Conservation (phyloP, 2,888 invertebrate genomes). For the Eubasilissa splendida region DNA sequence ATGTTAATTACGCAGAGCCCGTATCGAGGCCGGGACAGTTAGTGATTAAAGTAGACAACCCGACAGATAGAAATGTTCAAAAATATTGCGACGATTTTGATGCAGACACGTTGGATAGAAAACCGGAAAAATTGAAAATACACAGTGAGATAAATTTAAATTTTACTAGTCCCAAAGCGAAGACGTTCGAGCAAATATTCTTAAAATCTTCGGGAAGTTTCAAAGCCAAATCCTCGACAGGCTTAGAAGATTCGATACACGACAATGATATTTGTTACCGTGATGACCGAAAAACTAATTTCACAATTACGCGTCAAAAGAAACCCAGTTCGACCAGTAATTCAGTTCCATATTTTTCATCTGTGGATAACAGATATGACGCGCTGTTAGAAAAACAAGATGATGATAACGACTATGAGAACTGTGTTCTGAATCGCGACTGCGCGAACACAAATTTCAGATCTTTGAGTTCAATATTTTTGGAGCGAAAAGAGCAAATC, state of each 20-base stretch:
- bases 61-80: conserved; percentile 78
- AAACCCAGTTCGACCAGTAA: neutral
- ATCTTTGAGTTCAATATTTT: conserved; percentile 42
- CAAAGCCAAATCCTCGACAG: conserved; percentile 64
- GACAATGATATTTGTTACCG: conserved; percentile 54
- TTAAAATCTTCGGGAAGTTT: conserved; percentile 83
- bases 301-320: neutral
- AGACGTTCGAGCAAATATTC: conserved; percentile 68
- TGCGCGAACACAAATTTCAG: conserved; percentile 1
- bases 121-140: conserved; percentile 74
- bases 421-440: conserved; percentile 21
- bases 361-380: neutral
- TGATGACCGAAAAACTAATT: neutral
- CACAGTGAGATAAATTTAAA: conserved; percentile 48
- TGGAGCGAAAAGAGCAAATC: conserved; percentile 50
- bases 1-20: conserved; percentile 65
- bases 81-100: conserved; percentile 85
- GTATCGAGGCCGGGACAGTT: conserved; percentile 81
- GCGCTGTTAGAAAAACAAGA: neutral
- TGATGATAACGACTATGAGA: conserved; percentile 27
- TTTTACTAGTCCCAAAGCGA: conserved; percentile 20
- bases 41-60: conserved; percentile 85
- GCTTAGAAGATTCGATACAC: neutral
- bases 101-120: conserved; percentile 88
- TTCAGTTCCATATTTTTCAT: conserved; percentile 7